Percentiles rank a stretch among this genome's conserved stretches.
phyloP scores from a whole-genome alignment of 2,888 invertebrate species.

The Calameuta filiformis region DNA sequence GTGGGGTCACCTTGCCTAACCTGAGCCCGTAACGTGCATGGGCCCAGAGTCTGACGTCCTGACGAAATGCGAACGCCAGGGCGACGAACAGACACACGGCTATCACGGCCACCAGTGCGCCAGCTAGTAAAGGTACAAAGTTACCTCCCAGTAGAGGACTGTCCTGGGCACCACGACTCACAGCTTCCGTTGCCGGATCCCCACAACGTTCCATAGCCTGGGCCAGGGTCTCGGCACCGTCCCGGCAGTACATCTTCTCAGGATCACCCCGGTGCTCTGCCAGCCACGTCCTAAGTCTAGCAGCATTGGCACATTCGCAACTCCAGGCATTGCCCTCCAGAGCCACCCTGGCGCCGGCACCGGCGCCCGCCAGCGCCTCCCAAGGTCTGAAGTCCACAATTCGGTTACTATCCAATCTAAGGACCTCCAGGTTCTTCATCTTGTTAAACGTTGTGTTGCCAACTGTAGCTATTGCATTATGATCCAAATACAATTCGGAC shows the following conservation, averaged over 20 bases:
- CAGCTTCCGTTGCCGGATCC: slow-evolving; percentile 76
- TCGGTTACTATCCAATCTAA: slow-evolving; percentile 82
- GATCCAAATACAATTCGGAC: slow-evolving; percentile 80
- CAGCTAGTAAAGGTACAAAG: slow-evolving; percentile 80
- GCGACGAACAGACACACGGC: slow-evolving; percentile 77
- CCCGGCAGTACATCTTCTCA: slow-evolving; percentile 77
- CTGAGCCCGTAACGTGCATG: slow-evolving; percentile 83
- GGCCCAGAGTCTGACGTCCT: slow-evolving; percentile 83
- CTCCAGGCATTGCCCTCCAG: slow-evolving; percentile 86
- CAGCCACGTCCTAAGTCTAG: slow-evolving; percentile 77
- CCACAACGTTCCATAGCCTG: slow-evolving; percentile 72
- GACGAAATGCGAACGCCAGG: slow-evolving; percentile 78
- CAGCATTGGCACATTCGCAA: slow-evolving; percentile 81
- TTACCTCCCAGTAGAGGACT: slow-evolving; percentile 76
- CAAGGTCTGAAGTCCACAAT: slow-evolving; percentile 82
- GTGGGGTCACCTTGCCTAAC: slow-evolving; percentile 65
- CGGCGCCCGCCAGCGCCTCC: slow-evolving; percentile 70
- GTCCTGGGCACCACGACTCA: slow-evolving; percentile 74
- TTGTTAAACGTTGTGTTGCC: slow-evolving; percentile 82
- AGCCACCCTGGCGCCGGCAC: slow-evolving; percentile 74
- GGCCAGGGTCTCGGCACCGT: slow-evolving; percentile 69
- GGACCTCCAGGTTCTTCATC: slow-evolving; percentile 77
- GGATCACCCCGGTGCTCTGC: slow-evolving; percentile 75
- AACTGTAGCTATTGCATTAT: slow-evolving; percentile 79
- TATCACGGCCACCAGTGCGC: slow-evolving; percentile 76